A percentile compares a stretch with the other conserved stretches of the same genome.
Conservation (phyloP, 2,888 invertebrate genomes). For the Sphaerophoria rueppellii region DNA sequence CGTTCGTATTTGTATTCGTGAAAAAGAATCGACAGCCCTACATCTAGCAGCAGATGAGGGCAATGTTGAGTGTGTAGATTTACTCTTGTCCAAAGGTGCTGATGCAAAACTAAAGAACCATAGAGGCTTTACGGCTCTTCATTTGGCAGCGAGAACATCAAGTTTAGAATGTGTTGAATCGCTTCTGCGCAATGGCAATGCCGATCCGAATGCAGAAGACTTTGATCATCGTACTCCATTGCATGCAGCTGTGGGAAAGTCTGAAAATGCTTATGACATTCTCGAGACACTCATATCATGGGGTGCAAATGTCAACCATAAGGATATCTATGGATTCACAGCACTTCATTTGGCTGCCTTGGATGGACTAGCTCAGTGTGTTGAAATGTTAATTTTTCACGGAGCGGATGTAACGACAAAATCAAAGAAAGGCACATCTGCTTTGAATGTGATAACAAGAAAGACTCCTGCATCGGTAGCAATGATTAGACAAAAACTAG, state of each 20-base stretch:
- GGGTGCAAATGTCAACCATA: slow-evolving; percentile 92
- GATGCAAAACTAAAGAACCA: slow-evolving; percentile 89
- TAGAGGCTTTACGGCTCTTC: slow-evolving; percentile 92
- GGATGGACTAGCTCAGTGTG: slow-evolving; percentile 92
- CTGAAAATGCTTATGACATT: slow-evolving; percentile 90
- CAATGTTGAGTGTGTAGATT: slow-evolving; percentile 90
- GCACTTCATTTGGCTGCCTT: slow-evolving; percentile 93
- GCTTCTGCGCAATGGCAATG: slow-evolving; percentile 88
- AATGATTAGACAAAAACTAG: slow-evolving; percentile 91
- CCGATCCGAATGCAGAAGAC: slow-evolving; percentile 91
- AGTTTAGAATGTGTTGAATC: slow-evolving; percentile 92
- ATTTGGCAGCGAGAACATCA: slow-evolving; percentile 91
- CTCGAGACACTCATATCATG: slow-evolving; percentile 90
- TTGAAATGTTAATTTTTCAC: slow-evolving; percentile 91
- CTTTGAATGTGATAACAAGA: slow-evolving; percentile 91
- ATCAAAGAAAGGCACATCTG: slow-evolving; percentile 93
- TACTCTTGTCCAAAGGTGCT: slow-evolving; percentile 89
- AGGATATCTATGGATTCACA: slow-evolving; percentile 93
- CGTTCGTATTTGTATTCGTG: slow-evolving; percentile 86
- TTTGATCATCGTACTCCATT: slow-evolving; percentile 91
- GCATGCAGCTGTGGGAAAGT: slow-evolving; percentile 93
- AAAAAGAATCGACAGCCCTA: slow-evolving; percentile 89
- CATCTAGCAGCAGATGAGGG: slow-evolving; percentile 95
- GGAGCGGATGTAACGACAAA: slow-evolving; percentile 95
- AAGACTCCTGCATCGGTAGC: slow-evolving; percentile 93